Evolutionary conservation across 2,113 vertebrate genomes (phyloP).

Genomic region (Poecilia latipinna): DNA sequence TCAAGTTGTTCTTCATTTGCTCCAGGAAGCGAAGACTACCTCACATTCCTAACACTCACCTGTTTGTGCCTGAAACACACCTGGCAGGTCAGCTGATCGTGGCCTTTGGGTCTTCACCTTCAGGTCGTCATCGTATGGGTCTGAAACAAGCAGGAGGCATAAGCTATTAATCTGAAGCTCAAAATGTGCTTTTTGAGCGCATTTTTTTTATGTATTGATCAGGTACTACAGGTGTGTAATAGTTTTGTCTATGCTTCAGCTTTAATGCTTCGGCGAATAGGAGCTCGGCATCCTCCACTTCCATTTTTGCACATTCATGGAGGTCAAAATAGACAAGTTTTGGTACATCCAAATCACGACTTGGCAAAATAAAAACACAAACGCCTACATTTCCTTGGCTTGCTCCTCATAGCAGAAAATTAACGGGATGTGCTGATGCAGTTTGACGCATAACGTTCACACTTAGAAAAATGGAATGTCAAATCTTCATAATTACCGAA

Average conservation of each 20-base stretch:
- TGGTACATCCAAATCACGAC: conserved; percentile 51
- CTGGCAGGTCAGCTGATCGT: conserved; percentile 94
- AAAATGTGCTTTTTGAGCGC: not conserved
- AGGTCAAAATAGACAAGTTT: conserved; percentile 25
- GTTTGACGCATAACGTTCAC: conserved; percentile 24
- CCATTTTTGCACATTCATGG: conserved; percentile 17
- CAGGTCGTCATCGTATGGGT: conserved; percentile 92
- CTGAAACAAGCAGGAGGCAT: conserved; percentile 68
- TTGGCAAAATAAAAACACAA: conserved; percentile 55
- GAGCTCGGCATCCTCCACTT: not conserved
- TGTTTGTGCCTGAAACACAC: conserved; percentile 98
- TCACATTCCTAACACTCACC: conserved; percentile 78
- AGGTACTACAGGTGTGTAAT: not conserved
- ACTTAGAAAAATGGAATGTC: conserved; percentile 20
- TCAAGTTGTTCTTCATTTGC: conserved; percentile 19
- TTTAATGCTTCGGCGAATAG: not conserved
- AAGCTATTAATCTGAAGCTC: not conserved
- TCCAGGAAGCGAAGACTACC: conserved; percentile 20
- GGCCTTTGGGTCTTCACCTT: conserved; percentile 98
- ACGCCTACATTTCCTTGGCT: conserved; percentile 58
- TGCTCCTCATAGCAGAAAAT: conserved; percentile 38
- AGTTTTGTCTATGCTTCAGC: not conserved
- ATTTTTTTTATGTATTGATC: no score
- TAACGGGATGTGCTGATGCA: conserved; percentile 37
- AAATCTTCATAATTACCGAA: conserved; percentile 34